phyloP scores from a whole-genome alignment of 2,797 vertebrate genomes.

The Ataeniobius toweri region DNA sequence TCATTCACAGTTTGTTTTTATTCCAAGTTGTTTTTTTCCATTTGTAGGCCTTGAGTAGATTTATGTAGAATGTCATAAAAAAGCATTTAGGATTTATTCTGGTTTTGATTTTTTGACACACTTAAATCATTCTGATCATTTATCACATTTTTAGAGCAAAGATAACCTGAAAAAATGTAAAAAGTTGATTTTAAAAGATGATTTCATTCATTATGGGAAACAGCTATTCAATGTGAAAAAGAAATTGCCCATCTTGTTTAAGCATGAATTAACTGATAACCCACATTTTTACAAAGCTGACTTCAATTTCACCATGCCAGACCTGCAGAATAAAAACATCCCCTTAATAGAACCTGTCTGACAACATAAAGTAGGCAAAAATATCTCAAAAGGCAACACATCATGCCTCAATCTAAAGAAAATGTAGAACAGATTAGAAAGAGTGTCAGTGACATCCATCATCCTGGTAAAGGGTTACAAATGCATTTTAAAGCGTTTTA shows the following conservation, averaged over 20 bases:
- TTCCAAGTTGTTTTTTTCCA: conserved; percentile 66
- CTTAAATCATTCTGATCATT: too few relatives aligned
- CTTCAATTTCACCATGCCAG: too few relatives aligned
- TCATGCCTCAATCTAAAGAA: background rate
- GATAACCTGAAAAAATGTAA: too few relatives aligned
- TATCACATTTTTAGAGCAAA: too few relatives aligned
- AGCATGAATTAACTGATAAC: too few relatives aligned
- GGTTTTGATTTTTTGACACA: background rate
- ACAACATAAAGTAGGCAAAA: background rate
- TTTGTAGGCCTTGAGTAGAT: conserved; percentile 16
- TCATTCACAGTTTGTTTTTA: conserved; percentile 40
- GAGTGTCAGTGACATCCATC: too few relatives aligned
- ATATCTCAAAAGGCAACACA: background rate
- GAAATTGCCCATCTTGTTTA: too few relatives aligned
- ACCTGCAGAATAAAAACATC: background rate
- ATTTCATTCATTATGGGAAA: background rate
- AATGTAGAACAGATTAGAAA: background rate
- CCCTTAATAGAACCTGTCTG: background rate
- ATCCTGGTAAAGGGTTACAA: background rate
- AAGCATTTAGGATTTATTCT: background rate
- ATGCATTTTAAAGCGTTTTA: background rate
- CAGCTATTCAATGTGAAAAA: too few relatives aligned
- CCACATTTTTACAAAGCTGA: too few relatives aligned
- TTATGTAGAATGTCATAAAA: background rate
- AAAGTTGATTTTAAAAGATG: background rate